These are phyloP conservation scores for Falco berigora DNA, from an alignment of 2,797 vertebrate genomes.

Conservation along the genomic window DNA sequence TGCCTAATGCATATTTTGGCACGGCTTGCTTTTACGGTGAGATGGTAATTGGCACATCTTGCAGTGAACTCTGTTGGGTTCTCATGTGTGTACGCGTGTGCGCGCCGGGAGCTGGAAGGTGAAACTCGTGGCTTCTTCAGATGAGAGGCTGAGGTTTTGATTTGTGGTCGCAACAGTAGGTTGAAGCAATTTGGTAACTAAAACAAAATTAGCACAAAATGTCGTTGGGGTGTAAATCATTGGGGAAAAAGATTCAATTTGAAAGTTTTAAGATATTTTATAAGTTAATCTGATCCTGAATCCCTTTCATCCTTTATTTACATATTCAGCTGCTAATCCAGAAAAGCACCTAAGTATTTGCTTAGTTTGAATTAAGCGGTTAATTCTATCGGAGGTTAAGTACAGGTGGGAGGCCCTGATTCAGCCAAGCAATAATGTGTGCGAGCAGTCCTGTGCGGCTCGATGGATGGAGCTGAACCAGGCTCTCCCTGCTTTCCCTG, in stretches of 20 bases:
- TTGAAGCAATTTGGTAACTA: not conserved
- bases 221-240: not conserved
- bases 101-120: not conserved
- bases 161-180: not conserved
- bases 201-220: not conserved
- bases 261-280: not conserved
- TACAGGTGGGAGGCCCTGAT: not conserved
- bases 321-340: slow-evolving; percentile 24
- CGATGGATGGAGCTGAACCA: not conserved
- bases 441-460: not conserved
- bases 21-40: not conserved
- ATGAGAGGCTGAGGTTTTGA: not conserved
- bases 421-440: not conserved
- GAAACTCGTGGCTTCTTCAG: not conserved
- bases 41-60: slow-evolving; percentile 13
- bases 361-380: slow-evolving; percentile 2
- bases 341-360: slow-evolving; percentile 13
- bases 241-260: not conserved
- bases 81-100: not conserved
- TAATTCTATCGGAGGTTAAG: slow-evolving; percentile 1
- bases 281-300: slow-evolving; percentile 17
- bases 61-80: not conserved
- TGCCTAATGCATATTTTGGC: slow-evolving; percentile 3
- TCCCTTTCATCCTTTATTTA: slow-evolving; percentile 32
- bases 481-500: not conserved